These are phyloP conservation scores for Enteromius paludinosus DNA, from an alignment of 2,797 vertebrate genomes.

Conservation along the genomic window DNA sequence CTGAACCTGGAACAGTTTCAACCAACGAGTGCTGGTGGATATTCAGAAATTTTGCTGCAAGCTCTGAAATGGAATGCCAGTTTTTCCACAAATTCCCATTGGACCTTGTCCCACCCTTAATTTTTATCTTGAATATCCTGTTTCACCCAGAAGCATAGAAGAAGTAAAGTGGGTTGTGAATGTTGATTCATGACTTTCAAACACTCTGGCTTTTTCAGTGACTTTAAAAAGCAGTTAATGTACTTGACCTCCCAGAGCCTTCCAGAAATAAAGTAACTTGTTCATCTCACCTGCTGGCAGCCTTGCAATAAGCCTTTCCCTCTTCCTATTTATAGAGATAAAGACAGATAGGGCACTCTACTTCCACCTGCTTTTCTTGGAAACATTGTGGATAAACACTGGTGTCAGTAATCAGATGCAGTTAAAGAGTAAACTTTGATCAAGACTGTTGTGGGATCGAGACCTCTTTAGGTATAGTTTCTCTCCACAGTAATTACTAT, in stretches of 20 bases:
- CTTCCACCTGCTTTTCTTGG: neutral
- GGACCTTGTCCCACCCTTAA: conserved; percentile 1
- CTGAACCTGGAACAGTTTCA: neutral
- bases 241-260: neutral
- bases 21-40: neutral
- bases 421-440: neutral
- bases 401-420: neutral
- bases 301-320: conserved; percentile 5
- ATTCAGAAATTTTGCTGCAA: neutral
- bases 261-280: conserved; percentile 5
- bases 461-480: neutral
- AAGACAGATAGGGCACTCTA: neutral
- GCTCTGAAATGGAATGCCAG: neutral
- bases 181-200: conserved; percentile 10
- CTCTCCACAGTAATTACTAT: neutral
- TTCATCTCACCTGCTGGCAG: conserved; percentile 8
- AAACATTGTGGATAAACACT: neutral
- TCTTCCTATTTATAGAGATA: neutral
- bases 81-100: conserved; percentile 12
- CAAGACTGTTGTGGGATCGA: neutral
- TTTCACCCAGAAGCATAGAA: conserved; percentile 7
- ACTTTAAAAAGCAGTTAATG: conserved; percentile 19
- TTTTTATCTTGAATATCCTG: conserved; percentile 19
- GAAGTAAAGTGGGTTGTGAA: neutral
- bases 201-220: neutral